These are phyloP conservation scores for Argopecten irradians DNA, from an alignment of 1,140 invertebrate species.

Conservation along the genomic window DNA sequence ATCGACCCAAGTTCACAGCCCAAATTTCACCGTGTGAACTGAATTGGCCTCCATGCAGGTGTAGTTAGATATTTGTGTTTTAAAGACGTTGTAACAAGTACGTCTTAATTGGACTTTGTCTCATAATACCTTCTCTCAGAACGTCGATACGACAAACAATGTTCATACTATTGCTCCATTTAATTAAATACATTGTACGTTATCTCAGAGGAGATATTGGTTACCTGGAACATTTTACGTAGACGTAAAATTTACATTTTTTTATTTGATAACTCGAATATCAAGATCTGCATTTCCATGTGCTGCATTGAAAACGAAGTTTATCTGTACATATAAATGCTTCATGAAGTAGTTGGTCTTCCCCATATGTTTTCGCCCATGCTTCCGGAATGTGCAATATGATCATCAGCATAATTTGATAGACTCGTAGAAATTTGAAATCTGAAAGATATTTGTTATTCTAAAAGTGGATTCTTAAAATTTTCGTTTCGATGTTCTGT, in stretches of 20 bases:
- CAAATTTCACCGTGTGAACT: neutral
- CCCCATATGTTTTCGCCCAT: neutral
- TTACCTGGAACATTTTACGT: too few relatives aligned
- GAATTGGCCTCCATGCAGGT: neutral
- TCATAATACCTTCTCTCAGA: neutral
- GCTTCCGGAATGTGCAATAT: neutral
- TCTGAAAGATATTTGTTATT: conserved; percentile 1
- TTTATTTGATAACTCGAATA: too few relatives aligned
- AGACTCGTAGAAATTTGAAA: neutral
- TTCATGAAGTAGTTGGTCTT: neutral
- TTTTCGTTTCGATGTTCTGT: neutral
- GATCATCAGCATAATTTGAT: conserved; percentile 8
- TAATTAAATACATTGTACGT: neutral
- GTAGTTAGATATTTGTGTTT: neutral
- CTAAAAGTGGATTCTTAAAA: neutral
- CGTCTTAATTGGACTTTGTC: neutral
- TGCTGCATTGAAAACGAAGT: too few relatives aligned
- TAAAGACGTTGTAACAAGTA: neutral
- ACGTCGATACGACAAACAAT: neutral
- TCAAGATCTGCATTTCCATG: too few relatives aligned
- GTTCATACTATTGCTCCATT: neutral
- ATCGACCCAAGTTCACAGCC: neutral
- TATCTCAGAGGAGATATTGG: too few relatives aligned
- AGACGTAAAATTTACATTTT: too few relatives aligned
- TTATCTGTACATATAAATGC: neutral